phyloP scores from a whole-genome alignment of 64 coral and sea anemone genomes.

The Stichodactyla mertensii region DNA sequence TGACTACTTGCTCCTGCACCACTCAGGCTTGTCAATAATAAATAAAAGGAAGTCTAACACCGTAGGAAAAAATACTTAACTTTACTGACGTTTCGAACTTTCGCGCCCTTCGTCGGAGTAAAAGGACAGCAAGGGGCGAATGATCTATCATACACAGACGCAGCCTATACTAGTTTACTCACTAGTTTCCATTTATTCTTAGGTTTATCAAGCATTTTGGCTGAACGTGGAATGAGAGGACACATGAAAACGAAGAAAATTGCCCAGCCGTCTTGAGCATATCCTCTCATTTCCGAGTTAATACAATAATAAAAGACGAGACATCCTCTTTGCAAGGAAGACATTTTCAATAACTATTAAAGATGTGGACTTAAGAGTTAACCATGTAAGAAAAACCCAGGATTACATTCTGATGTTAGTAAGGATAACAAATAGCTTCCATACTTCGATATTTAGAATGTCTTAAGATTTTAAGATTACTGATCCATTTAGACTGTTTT shows the following conservation, averaged over 20 bases:
- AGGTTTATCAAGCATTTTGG: neutral
- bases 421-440: neutral
- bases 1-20: too few species aligned
- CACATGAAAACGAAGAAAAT: neutral
- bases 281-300: neutral
- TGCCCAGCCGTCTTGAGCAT: neutral
- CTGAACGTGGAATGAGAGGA: neutral
- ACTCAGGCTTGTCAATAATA: too few species aligned
- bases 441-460: neutral
- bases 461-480: slow-evolving; percentile 1
- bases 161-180: too few species aligned
- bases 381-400: neutral
- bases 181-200: neutral
- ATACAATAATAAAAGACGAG: neutral
- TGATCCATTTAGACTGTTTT: slow-evolving; percentile 3
- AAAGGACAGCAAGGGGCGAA: too few species aligned
- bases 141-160: too few species aligned
- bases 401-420: neutral
- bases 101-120: too few species aligned
- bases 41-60: too few species aligned
- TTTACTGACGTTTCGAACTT: too few species aligned
- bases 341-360: neutral
- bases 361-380: neutral
- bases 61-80: too few species aligned
- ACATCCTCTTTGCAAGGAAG: neutral